These are phyloP conservation scores for Oscheius sp. DNA, from an alignment of 2,888 invertebrate species.

Conservation along the genomic window DNA sequence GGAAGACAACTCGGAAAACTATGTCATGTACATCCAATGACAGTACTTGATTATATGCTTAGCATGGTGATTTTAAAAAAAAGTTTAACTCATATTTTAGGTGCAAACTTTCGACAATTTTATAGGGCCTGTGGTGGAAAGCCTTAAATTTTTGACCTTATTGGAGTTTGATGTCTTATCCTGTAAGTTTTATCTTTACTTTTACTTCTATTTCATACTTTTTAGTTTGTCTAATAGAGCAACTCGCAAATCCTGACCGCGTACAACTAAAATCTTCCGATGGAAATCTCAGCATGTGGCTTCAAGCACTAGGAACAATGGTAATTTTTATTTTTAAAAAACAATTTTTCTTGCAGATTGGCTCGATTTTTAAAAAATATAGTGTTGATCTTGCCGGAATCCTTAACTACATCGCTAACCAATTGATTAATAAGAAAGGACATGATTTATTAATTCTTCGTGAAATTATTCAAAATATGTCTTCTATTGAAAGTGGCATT, in stretches of 20 bases:
- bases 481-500: slow-evolving; percentile 94
- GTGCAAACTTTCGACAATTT: slow-evolving; percentile 93
- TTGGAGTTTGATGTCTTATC: slow-evolving; percentile 94
- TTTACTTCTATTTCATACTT: background rate
- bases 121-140: slow-evolving; percentile 94
- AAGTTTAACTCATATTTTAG: no score
- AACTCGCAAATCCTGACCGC: slow-evolving; percentile 80
- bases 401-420: slow-evolving; percentile 94
- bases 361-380: slow-evolving; percentile 89
- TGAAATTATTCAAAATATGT: slow-evolving; percentile 99
- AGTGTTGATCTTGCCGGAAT: slow-evolving; percentile 92
- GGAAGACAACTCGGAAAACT: slow-evolving; percentile 95
- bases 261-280: slow-evolving; percentile 85
- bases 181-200: slow-evolving; percentile 72
- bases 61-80: slow-evolving; percentile 27
- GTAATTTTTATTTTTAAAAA: slow-evolving; percentile 77
- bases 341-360: slow-evolving; percentile 75
- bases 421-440: slow-evolving; percentile 94
- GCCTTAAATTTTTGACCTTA: slow-evolving; percentile 91
- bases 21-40: slow-evolving; percentile 92
- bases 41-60: slow-evolving; percentile 91
- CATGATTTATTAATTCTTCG: slow-evolving; percentile 83
- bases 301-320: slow-evolving; percentile 85
- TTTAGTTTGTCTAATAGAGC: slow-evolving; percentile 86
- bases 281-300: slow-evolving; percentile 81